Base-by-base conservation (phyloP, 2,113 vertebrate genomes). In the Benthochromis sp. region DNA sequence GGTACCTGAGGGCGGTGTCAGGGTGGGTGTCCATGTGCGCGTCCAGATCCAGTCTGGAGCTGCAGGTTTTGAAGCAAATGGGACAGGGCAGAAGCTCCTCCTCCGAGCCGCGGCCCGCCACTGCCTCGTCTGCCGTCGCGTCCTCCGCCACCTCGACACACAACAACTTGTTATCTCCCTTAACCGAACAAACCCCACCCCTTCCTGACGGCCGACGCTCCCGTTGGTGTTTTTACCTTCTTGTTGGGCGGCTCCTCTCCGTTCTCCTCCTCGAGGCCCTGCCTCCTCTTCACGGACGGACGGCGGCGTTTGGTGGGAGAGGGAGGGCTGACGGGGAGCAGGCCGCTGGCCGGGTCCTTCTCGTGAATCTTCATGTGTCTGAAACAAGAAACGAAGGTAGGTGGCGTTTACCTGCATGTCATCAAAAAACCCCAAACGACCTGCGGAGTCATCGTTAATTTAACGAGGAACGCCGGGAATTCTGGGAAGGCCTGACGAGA, bases 281-380 rank as follows among this genome's bases (percentile, higher is more conserved):
- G 95, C 87, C 98, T 97, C 80, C 98, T 97, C 94, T 99, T 99
- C 0, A 97, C 95, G 19, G 98, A 97, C 0, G 97, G 94, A 19
- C 98, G 96, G 88, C 98, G 95, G 17, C 98, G 97, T 86, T 99
- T 99, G 91, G 95, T 95, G 0, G 98, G 98, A 2, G 98, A 98
- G 0, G 97, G 97, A 7, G 98, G 98, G 14, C 97, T 97, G 78
- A 96, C 87, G 9, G 96, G 94, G 0, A 96, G 80, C 6, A 97
- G 82, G 19, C 95, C 92, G n/a, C 86, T 95, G 86, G 95, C 96
- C 0, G 97, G 97, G 93, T 99, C 98, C 95, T 99, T 99, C 91
- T 99, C 98, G 0, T 99, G 98, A 89, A 99, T 99, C 96, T 99
- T 99, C 98, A 99, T 99, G 81, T 99, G 98, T 93, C 98, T 99